Conservation (phyloP, 2,797 vertebrate genomes). For the Sylvilagus floridanus region DNA sequence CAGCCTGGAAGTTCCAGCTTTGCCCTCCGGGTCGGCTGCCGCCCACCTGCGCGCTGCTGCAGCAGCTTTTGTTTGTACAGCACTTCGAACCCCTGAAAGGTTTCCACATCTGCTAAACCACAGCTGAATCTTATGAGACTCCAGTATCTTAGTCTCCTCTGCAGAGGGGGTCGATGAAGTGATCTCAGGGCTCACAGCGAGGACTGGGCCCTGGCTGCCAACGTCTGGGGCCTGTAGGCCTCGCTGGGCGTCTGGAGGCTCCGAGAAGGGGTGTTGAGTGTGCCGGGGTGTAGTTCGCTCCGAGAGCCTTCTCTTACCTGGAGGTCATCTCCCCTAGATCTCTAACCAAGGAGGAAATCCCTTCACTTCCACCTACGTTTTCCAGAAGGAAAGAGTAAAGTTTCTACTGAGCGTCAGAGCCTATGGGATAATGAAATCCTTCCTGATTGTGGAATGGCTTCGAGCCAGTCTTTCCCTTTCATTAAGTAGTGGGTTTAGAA, state of each 20-base stretch:
- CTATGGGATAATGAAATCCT: not conserved
- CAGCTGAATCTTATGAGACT: not conserved
- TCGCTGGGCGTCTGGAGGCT: not conserved
- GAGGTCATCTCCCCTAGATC: not conserved
- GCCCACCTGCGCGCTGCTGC: not conserved
- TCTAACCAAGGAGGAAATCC: constrained; percentile 19
- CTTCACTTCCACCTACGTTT: constrained; percentile 14
- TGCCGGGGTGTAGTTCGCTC: not conserved
- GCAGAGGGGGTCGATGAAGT: not conserved
- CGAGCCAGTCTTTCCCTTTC: constrained; percentile 22
- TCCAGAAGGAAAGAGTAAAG: not conserved
- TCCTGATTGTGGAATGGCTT: not conserved
- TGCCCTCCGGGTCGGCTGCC: too few relatives aligned
- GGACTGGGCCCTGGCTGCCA: not conserved
- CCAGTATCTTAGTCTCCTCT: not conserved
- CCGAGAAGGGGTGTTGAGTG: not conserved
- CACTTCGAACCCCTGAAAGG: not conserved
- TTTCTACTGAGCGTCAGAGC: constrained; percentile 29
- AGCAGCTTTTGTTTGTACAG: not conserved
- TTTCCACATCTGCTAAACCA: not conserved
- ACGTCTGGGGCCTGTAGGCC: not conserved
- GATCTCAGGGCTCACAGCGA: not conserved
- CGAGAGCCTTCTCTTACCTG: not conserved
- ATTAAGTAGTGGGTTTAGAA: constrained; percentile 34
- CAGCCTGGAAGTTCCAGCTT: not conserved